Percentiles rank a stretch among this genome's conserved stretches.
phyloP scores from a whole-genome alignment of 2,888 invertebrate genomes.

The Caenorhabditis becei region DNA sequence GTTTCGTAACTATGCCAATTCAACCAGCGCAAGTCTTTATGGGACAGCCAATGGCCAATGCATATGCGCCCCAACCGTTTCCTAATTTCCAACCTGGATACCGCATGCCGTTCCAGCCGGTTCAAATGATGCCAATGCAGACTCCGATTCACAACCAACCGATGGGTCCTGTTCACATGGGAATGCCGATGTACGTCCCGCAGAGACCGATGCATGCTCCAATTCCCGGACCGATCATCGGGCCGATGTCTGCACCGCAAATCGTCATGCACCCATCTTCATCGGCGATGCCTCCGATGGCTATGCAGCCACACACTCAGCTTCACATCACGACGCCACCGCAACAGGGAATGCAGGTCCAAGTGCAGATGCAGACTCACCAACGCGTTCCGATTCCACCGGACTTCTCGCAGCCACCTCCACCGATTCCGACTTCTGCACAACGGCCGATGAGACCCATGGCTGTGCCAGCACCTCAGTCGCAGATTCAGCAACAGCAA shows the following conservation, averaged over 20 bases:
- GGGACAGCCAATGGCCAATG: neutral
- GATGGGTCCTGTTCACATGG: neutral
- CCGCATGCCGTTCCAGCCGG: neutral
- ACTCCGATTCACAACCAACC: neutral
- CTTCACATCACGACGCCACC: neutral
- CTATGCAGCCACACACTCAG: neutral
- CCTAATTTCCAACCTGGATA: neutral
- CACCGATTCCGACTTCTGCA: neutral
- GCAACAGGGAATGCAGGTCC: slow-evolving; percentile 10
- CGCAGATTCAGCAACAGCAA: neutral
- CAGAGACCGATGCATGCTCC: neutral
- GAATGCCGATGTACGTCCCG: slow-evolving; percentile 11
- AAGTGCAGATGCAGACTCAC: neutral
- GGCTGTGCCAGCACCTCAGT: neutral
- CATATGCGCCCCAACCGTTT: neutral
- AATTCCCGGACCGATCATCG: too few relatives aligned
- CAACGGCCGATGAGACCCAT: neutral
- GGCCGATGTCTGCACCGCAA: neutral
- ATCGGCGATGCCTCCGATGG: neutral
- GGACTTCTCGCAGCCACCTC: neutral
- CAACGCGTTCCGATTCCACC: neutral
- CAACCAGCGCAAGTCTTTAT: neutral
- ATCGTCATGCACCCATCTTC: neutral
- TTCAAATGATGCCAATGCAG: neutral
- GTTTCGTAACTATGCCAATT: neutral